Evolutionary conservation across 2,888 invertebrate species (phyloP).

Genomic region (Catocala fraxini): DNA sequence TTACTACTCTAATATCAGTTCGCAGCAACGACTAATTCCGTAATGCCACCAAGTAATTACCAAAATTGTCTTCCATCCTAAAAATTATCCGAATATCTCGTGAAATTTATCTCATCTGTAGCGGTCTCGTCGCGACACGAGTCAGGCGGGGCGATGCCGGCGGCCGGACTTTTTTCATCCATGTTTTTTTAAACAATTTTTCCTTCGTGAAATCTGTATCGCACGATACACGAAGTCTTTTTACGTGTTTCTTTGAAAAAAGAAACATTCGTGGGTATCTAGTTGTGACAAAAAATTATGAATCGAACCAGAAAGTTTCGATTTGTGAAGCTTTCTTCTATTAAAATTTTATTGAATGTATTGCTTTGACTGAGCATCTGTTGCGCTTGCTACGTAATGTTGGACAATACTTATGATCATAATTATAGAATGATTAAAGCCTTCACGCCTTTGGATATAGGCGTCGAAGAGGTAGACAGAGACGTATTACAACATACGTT

Average conservation of each 20-base stretch:
- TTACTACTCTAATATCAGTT: too few relatives aligned
- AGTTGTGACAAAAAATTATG: constrained; percentile 35
- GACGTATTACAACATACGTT: too few relatives aligned
- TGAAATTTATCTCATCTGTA: constrained; percentile 50
- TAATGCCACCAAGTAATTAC: too few relatives aligned
- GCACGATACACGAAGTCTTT: constrained; percentile 75
- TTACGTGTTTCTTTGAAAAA: constrained; percentile 61
- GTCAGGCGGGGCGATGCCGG: constrained; percentile 63
- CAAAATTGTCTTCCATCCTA: too few relatives aligned
- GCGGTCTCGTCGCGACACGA: constrained; percentile 61
- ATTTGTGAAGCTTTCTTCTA: constrained; percentile 4
- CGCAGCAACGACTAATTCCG: too few relatives aligned
- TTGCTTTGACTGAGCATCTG: neutral
- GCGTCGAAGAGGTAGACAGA: too few relatives aligned
- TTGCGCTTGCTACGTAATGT: too few relatives aligned
- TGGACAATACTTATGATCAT: too few relatives aligned
- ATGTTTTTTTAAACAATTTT: constrained; percentile 61
- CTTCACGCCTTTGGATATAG: too few relatives aligned
- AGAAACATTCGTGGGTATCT: constrained; percentile 36
- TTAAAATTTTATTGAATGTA: constrained; percentile 4
- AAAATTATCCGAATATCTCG: constrained; percentile 30
- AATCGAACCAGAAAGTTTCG: constrained; percentile 30
- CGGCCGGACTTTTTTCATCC: constrained; percentile 59
- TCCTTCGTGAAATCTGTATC: constrained; percentile 78
- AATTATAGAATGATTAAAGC: too few relatives aligned